A percentile compares a stretch with the other conserved stretches of the same genome.
Conservation (phyloP, 2,797 vertebrate species). For the Tiaroga cobitis region DNA sequence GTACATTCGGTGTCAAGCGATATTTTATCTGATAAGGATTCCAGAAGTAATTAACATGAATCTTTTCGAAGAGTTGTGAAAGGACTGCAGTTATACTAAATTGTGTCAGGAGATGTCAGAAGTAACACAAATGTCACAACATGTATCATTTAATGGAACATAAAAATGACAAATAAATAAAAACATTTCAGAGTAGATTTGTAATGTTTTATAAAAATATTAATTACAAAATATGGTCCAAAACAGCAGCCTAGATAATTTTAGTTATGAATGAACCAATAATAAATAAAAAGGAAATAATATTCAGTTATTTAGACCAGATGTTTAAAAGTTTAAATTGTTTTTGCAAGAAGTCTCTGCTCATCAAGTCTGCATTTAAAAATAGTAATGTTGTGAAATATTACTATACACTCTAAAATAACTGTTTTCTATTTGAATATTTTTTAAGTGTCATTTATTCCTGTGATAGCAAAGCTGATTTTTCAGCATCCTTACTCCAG, state of each 20-base stretch:
- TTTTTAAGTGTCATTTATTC: no score
- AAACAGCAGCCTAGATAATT: not conserved
- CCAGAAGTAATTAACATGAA: not conserved
- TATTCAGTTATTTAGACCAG: not conserved
- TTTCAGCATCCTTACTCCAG: not conserved
- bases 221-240: not conserved
- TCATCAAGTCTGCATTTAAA: no score
- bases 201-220: not conserved
- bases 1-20: constrained; percentile 16
- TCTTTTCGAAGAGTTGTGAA: not conserved
- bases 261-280: not conserved
- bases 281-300: not conserved
- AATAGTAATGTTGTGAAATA: no score
- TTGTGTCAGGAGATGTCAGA: not conserved
- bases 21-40: constrained; percentile 32
- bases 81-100: not conserved
- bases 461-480: no score
- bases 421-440: no score
- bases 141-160: constrained; percentile 8
- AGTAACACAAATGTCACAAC: not conserved
- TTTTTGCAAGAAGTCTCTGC: no score
- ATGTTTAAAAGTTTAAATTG: not conserved
- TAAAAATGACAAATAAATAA: not conserved
- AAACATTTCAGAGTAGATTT: not conserved
- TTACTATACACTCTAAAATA: no score